phyloP scores from a whole-genome alignment of 2,888 invertebrate genomes.

The Ophion ellenae region DNA sequence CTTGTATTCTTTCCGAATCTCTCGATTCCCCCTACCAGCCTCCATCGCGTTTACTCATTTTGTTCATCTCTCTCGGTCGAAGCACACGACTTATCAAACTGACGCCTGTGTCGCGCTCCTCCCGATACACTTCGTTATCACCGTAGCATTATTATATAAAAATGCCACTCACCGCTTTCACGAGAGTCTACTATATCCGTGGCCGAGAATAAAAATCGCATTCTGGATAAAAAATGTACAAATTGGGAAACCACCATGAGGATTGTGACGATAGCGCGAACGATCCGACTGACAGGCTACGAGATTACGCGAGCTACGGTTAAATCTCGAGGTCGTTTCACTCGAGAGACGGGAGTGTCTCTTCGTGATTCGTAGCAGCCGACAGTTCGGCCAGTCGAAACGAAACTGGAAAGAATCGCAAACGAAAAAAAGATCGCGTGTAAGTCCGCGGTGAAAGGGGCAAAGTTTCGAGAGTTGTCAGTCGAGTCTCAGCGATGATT shows the following conservation, averaged over 20 bases:
- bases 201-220: not conserved
- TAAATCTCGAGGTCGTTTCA: conserved; percentile 41
- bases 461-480: not conserved
- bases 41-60: not conserved
- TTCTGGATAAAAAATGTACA: conserved; percentile 1
- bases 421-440: not conserved
- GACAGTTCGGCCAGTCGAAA: conserved; percentile 25
- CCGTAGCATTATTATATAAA: not conserved
- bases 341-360: conserved; percentile 59
- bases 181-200: not conserved
- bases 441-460: not conserved
- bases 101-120: not conserved
- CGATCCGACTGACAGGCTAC: conserved; percentile 58
- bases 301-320: conserved; percentile 56
- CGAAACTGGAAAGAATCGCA: not conserved
- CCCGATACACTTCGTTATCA: not conserved
- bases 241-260: not conserved
- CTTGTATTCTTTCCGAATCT: conserved; percentile 29
- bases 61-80: not conserved
- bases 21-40: not conserved
- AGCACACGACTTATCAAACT: not conserved
- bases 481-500: not conserved
- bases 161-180: too few species aligned
- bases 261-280: conserved; percentile 49
- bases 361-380: conserved; percentile 25